Base-by-base conservation (phyloP, 1,140 invertebrate species). In the Temnothorax curvispinosus region DNA sequence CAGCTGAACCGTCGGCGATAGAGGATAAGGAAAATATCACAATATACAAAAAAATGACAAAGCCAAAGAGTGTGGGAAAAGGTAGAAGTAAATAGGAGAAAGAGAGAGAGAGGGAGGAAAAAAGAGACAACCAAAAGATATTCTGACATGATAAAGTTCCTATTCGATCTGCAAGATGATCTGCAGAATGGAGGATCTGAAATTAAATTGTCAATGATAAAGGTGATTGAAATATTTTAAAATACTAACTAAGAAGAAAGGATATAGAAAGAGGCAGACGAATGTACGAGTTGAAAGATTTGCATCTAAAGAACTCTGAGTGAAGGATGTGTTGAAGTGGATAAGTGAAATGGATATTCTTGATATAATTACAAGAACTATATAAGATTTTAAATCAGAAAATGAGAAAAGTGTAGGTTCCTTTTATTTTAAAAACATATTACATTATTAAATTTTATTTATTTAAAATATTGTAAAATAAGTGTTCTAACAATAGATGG, bases 21-120 rank as follows among this genome's bases (percentile, higher is more conserved):
- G 21, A 60, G 54, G 54, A 62, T 47, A 72, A 75, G 56, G 32
- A 75, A 60, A 84, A 84, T 75, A 50, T 64, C 80, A 38, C 50
- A 50, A 74, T 18, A 82, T 58, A 82, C 18, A 47, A 41, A 47
- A 38, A 44, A 50, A 72, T 27, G 6, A 21, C 27, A 5, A 41
- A 64, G 18, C 18, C 18, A 44, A 50, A 38, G 27, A 64, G 13
- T 35, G n/a, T 44, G 65, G 41, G 15, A 52, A n/a, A 58, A 6
- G 47, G 35, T 50, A 35, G 0, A 54, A 44, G 27, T 54, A 60
- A 44, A 77, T 77, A n/a, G 27, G 27, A 50, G 44, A 50, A 4
- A 27, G 9, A 32, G 6, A 4, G 2, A 0, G 18, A 9, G n/a
- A 41, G 9, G 3, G 8, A 18, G 15, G n/a, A 3, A 15, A 2